Evolutionary conservation across 1,140 invertebrate species (phyloP), one percentile per base, ranked within the genome.

Genomic region (Trinorchestia longiramus): DNA sequence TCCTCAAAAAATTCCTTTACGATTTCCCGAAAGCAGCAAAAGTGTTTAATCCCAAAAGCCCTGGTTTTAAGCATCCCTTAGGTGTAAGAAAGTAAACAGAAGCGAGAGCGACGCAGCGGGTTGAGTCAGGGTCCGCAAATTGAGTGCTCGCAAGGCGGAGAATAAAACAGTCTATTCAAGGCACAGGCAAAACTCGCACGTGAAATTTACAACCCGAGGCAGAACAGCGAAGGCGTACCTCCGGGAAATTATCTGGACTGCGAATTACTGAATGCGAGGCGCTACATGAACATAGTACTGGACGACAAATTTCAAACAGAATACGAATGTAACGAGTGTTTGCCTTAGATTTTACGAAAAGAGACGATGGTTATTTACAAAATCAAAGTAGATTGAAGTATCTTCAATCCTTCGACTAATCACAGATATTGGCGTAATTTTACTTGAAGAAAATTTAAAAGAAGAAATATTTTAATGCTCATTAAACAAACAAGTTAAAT

Each of bases 211-310:
- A 77, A 28, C 15, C 62, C 62, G 62, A 77, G 62, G 62, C 62
- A 77, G 62, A 11, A 11, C 62, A 23, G 28, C 62, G 15, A 36
- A 77, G 62, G 62, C 62, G 62, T 36, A 77, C 62, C 62, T 77
- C 62, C 62, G 62, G 62, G 62, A 77, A 77, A 77, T 77, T 77
- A 77, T 77, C 62, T 77, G 62, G 62, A 77, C 62, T 77, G 62
- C 62, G 62, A 77, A 77, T 77, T 77, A 77, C 62, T 19, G 62
- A 77, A 77, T 77, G 62, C 62, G 62, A 77, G 62, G 62, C 62
- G 62, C 62, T 77, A 36, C 62, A 77, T 77, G 62, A 77, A 77
- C 62, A 11, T 1, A 19, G 62, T 36, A 28, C 62, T 36, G 62
- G 62, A 77, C 62, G 62, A 77, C 62, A 77, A 77, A 77, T 77